phyloP scores from a whole-genome alignment of 1,140 invertebrate genomes.

The Cephus cinctus region DNA sequence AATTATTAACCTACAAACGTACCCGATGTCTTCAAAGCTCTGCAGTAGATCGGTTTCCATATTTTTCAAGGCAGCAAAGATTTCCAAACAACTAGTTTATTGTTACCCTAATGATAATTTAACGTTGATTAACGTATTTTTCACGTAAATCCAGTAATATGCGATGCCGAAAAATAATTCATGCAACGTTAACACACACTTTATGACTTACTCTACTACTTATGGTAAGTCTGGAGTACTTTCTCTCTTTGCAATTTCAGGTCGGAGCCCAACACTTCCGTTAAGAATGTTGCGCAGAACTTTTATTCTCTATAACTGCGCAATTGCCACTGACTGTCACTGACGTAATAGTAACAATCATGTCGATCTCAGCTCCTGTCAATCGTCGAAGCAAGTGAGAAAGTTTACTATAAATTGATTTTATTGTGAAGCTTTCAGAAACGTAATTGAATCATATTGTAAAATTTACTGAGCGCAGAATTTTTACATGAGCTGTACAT shows the following conservation, averaged over 20 bases:
- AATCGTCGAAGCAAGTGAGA: not conserved
- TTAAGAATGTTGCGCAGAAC: not conserved
- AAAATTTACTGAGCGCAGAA: too few relatives aligned
- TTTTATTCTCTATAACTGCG: too few relatives aligned
- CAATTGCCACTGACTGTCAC: not conserved
- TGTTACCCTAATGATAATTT: too few relatives aligned
- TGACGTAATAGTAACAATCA: not conserved
- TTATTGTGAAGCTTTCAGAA: too few relatives aligned
- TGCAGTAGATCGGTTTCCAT: slow-evolving; percentile 26
- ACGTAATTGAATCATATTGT: too few relatives aligned
- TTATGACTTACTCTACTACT: not conserved
- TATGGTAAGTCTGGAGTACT: too few relatives aligned
- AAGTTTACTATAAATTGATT: too few relatives aligned
- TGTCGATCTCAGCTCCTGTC: not conserved
- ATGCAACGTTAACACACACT: not conserved
- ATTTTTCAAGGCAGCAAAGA: slow-evolving; percentile 1
- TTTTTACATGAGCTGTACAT: too few relatives aligned
- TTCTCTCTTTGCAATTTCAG: too few relatives aligned
- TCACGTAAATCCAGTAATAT: too few relatives aligned
- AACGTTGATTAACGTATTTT: too few relatives aligned
- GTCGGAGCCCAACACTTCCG: not conserved
- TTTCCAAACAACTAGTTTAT: not conserved
- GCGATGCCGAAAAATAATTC: not conserved
- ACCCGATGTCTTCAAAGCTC: slow-evolving; percentile 38
- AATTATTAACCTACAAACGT: slow-evolving; percentile 29